phyloP scores from a whole-genome alignment of 2,113 vertebrate genomes.

The Phycodurus eques region DNA sequence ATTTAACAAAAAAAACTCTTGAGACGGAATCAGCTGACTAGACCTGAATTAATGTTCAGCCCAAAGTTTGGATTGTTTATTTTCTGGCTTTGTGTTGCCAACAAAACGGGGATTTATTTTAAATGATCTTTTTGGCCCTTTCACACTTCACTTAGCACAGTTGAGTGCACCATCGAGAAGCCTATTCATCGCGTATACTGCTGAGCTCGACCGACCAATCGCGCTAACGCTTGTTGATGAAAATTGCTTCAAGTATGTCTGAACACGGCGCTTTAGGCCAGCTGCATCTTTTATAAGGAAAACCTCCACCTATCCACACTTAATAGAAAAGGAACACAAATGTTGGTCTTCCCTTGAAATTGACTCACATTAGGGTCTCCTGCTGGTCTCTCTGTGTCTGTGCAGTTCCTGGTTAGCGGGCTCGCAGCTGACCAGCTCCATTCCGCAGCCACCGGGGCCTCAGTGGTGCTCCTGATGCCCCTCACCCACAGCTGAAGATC shows the following conservation, averaged over 20 bases:
- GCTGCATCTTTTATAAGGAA: too few relatives aligned
- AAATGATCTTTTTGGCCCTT: neutral
- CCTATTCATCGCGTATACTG: too few relatives aligned
- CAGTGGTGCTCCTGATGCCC: constrained; percentile 99
- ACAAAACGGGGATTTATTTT: neutral
- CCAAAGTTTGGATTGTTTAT: neutral
- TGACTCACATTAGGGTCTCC: neutral
- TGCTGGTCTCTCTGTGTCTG: neutral
- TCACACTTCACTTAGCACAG: neutral
- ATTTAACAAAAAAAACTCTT: too few relatives aligned
- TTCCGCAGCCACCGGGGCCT: constrained; percentile 95
- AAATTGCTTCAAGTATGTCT: too few relatives aligned
- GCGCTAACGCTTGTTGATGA: too few relatives aligned
- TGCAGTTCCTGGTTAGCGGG: constrained; percentile 85
- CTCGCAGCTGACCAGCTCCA: constrained; percentile 84
- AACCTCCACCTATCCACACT: neutral
- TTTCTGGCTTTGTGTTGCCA: neutral
- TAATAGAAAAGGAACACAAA: neutral
- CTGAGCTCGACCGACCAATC: too few relatives aligned
- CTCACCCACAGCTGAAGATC: constrained; percentile 99
- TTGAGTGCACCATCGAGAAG: neutral
- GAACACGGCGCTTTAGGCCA: too few relatives aligned
- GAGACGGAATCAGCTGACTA: neutral
- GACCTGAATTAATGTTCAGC: neutral
- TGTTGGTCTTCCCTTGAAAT: neutral